Conservation (phyloP, 2,888 invertebrate species). For the Aspidiotus destructor region DNA sequence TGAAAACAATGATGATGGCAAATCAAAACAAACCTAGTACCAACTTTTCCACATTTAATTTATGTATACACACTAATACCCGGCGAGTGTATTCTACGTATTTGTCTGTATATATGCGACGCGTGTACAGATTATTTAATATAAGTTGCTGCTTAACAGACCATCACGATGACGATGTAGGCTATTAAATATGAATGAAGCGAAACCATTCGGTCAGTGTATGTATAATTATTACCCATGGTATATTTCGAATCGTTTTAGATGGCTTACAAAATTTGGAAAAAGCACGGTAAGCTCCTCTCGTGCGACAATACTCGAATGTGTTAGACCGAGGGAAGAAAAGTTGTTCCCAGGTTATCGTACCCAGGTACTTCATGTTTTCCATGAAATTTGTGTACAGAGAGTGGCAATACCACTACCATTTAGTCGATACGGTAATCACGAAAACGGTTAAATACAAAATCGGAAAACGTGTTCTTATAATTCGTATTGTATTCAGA, state of each 20-base stretch:
- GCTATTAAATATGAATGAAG: background rate
- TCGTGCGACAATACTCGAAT: background rate
- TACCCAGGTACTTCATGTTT: background rate
- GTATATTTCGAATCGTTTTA: too few species aligned
- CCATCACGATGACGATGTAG: conserved; percentile 1
- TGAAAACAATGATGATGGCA: background rate
- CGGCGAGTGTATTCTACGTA: too few species aligned
- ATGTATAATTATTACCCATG: too few species aligned
- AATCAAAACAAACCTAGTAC: background rate
- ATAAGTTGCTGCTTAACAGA: conserved; percentile 7
- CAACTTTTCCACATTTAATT: background rate
- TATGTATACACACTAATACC: background rate
- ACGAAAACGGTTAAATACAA: conserved; percentile 1
- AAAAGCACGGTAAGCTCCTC: background rate
- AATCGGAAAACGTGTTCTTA: conserved; percentile 1
- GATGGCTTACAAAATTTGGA: background rate
- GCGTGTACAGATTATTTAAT: conserved; percentile 8
- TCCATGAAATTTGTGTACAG: background rate
- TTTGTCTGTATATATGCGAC: background rate
- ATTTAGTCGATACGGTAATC: background rate
- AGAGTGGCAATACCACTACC: background rate
- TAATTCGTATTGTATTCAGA: conserved; percentile 4
- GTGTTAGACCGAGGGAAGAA: background rate
- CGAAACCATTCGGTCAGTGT: background rate
- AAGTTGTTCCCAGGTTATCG: background rate